Base-by-base conservation (phyloP, 2,888 invertebrate genomes). In the Clusia tigrina region DNA sequence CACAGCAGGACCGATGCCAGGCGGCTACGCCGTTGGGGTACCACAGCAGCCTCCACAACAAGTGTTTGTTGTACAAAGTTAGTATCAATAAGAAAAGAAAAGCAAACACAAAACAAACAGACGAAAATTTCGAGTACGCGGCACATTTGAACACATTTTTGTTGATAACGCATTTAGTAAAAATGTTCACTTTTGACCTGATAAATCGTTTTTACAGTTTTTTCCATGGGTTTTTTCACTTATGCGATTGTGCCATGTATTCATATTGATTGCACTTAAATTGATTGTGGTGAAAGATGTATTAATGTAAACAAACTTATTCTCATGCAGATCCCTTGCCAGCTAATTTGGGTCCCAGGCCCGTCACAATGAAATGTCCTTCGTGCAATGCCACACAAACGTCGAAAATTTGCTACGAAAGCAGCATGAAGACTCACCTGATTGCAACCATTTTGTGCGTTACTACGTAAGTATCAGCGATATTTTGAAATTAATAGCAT, bases 391-490 rank as follows among this genome's bases (percentile, higher is more conserved):
- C 63, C 2, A 71, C 72, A 0, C 60, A 68, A 46, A n/a, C 70
- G 58, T 69, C 78, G 2, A 68, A 12, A 2, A 62, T 80, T 2
- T 58, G 54, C 1, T 64, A 65, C 15, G 71, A 74, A 57, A 60
- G 70, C 15, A 69, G 58, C 53, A 70, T 75, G 20, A 78, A 73
- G 62, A 78, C 78, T 1, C 78, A 78, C 66, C 65, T 78, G 1
- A 15, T 78, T 12, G 78, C 78, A 0, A 5, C 68, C 1, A 57
- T 70, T 2, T 67, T 78, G 2, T 76, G 78, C 26, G 12, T 74
- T 5, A 20, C 75, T 12, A 71, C 74, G 73, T 73, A 60, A 66
- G 70, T 67, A 1, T 62, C 12, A 6, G 1, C 9, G 10, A n/a
- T 6, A 32, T 17, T 23, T 10, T 37, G n/a, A 54, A 2, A 18